phyloP scores from a whole-genome alignment of 2,797 vertebrate genomes.

The Gadopsis bispinosus region DNA sequence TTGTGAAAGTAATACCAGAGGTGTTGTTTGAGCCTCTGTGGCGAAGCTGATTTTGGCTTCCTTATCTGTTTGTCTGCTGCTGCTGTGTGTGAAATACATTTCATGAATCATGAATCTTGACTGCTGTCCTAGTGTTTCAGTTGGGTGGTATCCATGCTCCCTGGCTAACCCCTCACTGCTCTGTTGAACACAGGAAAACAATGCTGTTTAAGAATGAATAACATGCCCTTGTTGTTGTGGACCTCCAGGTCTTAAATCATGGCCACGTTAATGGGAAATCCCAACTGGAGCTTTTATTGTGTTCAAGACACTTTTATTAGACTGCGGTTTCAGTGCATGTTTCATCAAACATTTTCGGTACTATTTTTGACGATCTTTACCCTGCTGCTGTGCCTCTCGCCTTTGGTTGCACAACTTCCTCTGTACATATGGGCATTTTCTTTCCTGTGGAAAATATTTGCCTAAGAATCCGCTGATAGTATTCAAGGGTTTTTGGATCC shows the following conservation, averaged over 20 bases:
- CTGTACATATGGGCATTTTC: constrained; percentile 28
- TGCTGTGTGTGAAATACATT: constrained; percentile 33
- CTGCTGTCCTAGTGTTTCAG: constrained; percentile 69
- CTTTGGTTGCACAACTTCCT: constrained; percentile 53
- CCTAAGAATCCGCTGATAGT: constrained; percentile 7
- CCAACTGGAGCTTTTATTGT: constrained; percentile 63
- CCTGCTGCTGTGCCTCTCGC: constrained; percentile 24
- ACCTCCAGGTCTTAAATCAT: constrained; percentile 63
- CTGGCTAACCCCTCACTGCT: constrained; percentile 74
- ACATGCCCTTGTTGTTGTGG: constrained; percentile 59
- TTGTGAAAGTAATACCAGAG: constrained; percentile 35
- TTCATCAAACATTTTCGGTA: constrained; percentile 46
- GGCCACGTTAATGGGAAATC: constrained; percentile 66
- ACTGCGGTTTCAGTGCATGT: constrained; percentile 57
- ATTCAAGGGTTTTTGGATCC: not conserved
- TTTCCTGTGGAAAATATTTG: constrained; percentile 41
- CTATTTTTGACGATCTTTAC: constrained; percentile 45
- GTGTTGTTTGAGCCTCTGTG: constrained; percentile 30
- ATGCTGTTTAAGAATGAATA: constrained; percentile 75
- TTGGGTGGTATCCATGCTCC: constrained; percentile 71
- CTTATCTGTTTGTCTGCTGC: constrained; percentile 44
- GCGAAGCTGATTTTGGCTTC: constrained; percentile 51
- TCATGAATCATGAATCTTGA: constrained; percentile 71
- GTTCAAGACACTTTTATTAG: constrained; percentile 64
- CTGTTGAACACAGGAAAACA: constrained; percentile 77